Evolutionary conservation across 2,888 invertebrate genomes (phyloP).

Genomic region (Lepidocyrtoides sp.): DNA sequence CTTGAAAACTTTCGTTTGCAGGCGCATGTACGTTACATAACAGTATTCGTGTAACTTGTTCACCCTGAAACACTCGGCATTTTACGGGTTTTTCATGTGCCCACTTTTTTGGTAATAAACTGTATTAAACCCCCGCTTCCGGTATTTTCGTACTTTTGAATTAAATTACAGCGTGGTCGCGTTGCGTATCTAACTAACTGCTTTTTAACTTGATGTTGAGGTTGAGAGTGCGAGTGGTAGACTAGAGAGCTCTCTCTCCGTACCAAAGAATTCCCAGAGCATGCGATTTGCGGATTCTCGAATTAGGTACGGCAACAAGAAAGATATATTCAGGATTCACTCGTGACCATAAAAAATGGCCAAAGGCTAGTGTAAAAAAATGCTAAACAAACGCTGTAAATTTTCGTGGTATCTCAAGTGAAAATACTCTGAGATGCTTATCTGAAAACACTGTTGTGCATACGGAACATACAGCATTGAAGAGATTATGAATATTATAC

Average conservation of each 20-base stretch:
- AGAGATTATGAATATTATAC: not conserved
- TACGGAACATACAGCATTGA: not conserved
- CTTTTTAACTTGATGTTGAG: constrained; percentile 6
- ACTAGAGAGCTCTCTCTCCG: not conserved
- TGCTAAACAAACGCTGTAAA: not conserved
- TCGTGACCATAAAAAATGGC: constrained; percentile 52
- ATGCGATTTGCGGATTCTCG: constrained; percentile 12
- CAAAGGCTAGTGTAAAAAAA: not conserved
- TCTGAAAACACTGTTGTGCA: not conserved
- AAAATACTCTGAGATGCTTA: not conserved
- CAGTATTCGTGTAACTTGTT: not conserved
- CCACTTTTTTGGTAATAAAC: not conserved
- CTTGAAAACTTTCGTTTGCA: not conserved
- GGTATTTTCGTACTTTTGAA: not conserved
- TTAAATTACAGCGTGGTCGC: no score
- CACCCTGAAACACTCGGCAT: not conserved
- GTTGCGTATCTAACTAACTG: not conserved
- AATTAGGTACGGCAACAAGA: not conserved
- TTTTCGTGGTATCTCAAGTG: not conserved
- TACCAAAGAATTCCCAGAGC: not conserved
- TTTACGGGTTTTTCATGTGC: not conserved
- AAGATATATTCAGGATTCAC: constrained; percentile 6
- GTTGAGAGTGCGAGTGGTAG: constrained; percentile 61
- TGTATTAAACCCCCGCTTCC: constrained; percentile 35
- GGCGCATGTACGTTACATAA: not conserved